Evolutionary conservation across 2,113 vertebrate species (phyloP).

Genomic region (Tinamus guttatus): DNA sequence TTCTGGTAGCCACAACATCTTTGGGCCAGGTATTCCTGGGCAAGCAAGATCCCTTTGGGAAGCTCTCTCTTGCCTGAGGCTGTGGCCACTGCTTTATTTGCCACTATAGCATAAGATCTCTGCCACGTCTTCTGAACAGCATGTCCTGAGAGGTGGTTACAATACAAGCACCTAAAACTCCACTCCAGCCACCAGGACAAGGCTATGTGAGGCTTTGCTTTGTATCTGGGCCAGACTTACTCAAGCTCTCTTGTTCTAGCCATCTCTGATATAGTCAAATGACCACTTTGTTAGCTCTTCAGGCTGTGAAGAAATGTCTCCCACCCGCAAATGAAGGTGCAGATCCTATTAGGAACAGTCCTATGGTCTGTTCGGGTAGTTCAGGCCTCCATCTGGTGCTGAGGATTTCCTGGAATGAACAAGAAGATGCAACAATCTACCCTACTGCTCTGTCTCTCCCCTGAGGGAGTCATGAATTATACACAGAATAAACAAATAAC

Average conservation of each 20-base stretch:
- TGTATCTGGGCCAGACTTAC: not conserved
- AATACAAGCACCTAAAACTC: not conserved
- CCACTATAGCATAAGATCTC: not conserved
- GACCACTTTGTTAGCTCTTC: not conserved
- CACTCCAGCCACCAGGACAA: not conserved
- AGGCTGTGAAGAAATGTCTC: not conserved
- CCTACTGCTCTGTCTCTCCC: conserved; percentile 34
- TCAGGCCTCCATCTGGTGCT: conserved; percentile 26
- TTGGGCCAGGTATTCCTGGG: not conserved
- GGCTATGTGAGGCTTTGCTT: not conserved
- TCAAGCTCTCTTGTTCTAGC: not conserved
- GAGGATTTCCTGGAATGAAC: conserved; percentile 71
- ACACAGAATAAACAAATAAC: conserved; percentile 76
- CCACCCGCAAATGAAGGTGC: not conserved
- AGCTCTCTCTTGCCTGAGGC: not conserved
- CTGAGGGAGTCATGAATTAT: conserved; percentile 78
- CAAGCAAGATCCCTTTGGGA: accelerated
- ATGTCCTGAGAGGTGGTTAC: not conserved
- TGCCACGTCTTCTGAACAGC: not conserved
- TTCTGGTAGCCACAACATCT: not conserved
- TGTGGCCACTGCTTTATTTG: not conserved
- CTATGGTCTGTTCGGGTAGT: not conserved
- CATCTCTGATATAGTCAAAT: not conserved
- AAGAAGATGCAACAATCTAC: conserved; percentile 14
- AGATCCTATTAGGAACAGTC: not conserved